Base-by-base conservation (phyloP, 2,797 vertebrate species). In the Argya squamiceps region DNA sequence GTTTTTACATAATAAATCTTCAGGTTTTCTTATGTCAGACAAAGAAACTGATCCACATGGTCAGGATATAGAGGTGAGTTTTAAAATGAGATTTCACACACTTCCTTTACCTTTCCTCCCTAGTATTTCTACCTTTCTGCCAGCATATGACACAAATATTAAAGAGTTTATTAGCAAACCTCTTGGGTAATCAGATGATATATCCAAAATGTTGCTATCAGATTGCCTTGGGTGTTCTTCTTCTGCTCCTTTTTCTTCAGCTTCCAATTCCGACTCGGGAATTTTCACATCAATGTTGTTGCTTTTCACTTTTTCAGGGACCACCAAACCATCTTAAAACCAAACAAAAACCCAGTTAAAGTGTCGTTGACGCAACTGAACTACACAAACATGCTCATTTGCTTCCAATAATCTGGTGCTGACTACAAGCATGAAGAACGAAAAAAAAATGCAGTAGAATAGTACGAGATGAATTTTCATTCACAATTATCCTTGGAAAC, bases 181-280 rank as follows among this genome's bases (percentile, higher is more conserved):
- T 97, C 89, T 93, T 70, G 78, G 96, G 89, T 94, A 96, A 75
- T 89, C 69, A 85, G 97, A 85, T 10, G 94, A 96, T 26, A 75
- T 19, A 65, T 96, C 92, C 92, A 97, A 82, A 81, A 96, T 82
- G 82, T 49, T 95, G 78, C 82, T 91, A 23, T 94, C 62, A 1
- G 87, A 49, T 65, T 97, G 92, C 88, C 79, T 91, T 27, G 85
- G 30, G 50, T 53, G 58, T 68, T 92, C 92, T 60, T 93, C 76
- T 44, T 97, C 75, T 1, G 2, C 53, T 95, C 71, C 62, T 94
- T 96, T 96, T 63, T 76, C 92, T 84, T 96, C 88, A 34, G 21
- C 81, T 96, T 97, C 90, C 78, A 93, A 12, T 75, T 96, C 89
- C 60, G 88, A 44, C 53, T 84, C 5, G 8, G 78, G 46, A 74